A percentile compares a stretch with the other conserved stretches of the same genome.
Conservation (phyloP, 1,140 invertebrate genomes). For the Adoxophyes honmai region DNA sequence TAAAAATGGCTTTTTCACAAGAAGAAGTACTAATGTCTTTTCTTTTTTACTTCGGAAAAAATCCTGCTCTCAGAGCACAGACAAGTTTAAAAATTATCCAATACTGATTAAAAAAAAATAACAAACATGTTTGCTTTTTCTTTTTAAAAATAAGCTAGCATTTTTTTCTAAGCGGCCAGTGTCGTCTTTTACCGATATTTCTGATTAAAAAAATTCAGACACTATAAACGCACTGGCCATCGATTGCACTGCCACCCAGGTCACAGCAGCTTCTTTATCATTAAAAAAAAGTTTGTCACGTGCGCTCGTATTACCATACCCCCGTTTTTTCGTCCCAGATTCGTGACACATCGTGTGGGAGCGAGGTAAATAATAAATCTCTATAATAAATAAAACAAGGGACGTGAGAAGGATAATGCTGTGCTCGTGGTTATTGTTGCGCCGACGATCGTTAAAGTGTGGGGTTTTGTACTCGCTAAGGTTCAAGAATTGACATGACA, state of each 20-base stretch:
- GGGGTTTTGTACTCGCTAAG: slow-evolving; percentile 59
- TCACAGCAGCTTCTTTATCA: slow-evolving; percentile 7
- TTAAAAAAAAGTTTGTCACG: slow-evolving; percentile 52
- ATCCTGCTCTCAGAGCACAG: too few relatives aligned
- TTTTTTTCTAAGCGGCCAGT: too few relatives aligned
- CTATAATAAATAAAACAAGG: slow-evolving; percentile 75
- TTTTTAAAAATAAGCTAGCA: too few relatives aligned
- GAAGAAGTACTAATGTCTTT: too few relatives aligned
- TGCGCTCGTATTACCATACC: slow-evolving; percentile 67
- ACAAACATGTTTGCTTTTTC: too few relatives aligned
- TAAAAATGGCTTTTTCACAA: too few relatives aligned
- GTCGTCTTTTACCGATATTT: too few relatives aligned
- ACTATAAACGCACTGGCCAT: slow-evolving; percentile 29
- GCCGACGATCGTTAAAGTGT: slow-evolving; percentile 70
- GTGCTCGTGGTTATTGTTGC: slow-evolving; percentile 43
- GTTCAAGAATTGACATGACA: slow-evolving; percentile 5
- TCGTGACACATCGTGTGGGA: slow-evolving; percentile 73
- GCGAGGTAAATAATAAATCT: slow-evolving; percentile 74
- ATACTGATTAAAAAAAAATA: too few relatives aligned
- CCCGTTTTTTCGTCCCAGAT: slow-evolving; percentile 65
- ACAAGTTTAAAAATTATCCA: too few relatives aligned
- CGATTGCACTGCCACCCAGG: slow-evolving; percentile 21
- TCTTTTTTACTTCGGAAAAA: too few relatives aligned
- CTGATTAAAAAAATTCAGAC: too few relatives aligned
- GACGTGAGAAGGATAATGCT: slow-evolving; percentile 67